Base-by-base conservation (phyloP, 2,888 invertebrate species). In the Thalpophila matura region DNA sequence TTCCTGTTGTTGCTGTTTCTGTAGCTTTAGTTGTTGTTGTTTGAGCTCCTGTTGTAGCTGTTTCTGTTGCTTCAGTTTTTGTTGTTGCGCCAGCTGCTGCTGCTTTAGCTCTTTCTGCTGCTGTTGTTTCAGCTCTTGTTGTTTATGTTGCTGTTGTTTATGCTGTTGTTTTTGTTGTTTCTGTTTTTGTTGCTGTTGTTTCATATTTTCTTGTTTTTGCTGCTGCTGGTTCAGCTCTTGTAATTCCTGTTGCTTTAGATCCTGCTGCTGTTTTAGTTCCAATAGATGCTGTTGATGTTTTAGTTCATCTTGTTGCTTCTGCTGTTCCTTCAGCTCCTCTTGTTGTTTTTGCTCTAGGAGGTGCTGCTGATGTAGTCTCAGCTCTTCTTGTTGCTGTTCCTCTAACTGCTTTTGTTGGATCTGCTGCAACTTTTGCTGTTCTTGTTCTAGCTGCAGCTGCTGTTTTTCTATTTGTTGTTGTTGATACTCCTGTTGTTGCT, bases 131-230 rank as follows among this genome's bases (percentile, higher is more conserved):
- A 33, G 50, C 22, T 64, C 69, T 31, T 51, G 58, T 9, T 53
- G 51, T n/a, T 67, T 35, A 7, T 57, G 59, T 33, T 50, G 46
- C 12, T 37, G 27, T n/a, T 66, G 50, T 5, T 22, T 49, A 9
- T 55, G 46, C 10, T 37, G 31, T 22, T 51, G 43, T 7, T 57
- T 67, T 10, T 46, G 42, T 12, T 47, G 55, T 4, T 68, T 50
- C 4, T 55, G 18, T 6, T 74, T 37, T 20, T 70, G 70, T 16
- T 60, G 75, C 18, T 66, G 49, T 43, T 67, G 67, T 53, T 54
- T 77, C 67, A 57, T 62, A 76, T 56, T 74, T 43, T 51, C 77
- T 70, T 53, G 55, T 61, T 37, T 54, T n/a, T 45, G 63, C 54
- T 53, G 51, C 22, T 70, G 47, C 59, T 76, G 6, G 69, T 75